Base-by-base conservation (phyloP, 2,113 vertebrate genomes). In the mouse (Mus musculus) region DNA sequence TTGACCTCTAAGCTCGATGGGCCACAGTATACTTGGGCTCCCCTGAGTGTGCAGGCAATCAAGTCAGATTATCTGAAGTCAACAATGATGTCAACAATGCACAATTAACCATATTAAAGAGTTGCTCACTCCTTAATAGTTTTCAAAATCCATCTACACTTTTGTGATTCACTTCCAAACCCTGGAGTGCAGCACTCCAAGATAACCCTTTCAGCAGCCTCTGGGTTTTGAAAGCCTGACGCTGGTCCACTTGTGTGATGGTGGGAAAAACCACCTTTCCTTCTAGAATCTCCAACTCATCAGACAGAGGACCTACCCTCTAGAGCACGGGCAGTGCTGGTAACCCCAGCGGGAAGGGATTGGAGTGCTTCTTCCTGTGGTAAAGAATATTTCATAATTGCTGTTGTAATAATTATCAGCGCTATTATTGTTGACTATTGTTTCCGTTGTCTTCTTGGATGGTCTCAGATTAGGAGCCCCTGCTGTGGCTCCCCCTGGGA, bases 401-500 rank as follows among this genome's bases (percentile, higher is more conserved):
- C 8, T 12, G 33, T 33, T 75, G 46, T 54, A 26, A 1, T 24
- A 42, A 13, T 24, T 39, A 22, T 22, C 24, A 5, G 22, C 20
- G 1, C n/a, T 46, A 2, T 49, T 71, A 24, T 7, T 33, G 8
- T 20, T 63, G 0, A 26, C 20, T 49, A 24, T 56, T 80, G 12
- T 73, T 67, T 88, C 65, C 4, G 52, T 9, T n/a, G 20, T 69
- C 22, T 0, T 36, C 3, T 0, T 0, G 3, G 16, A 11, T 0
- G 19, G 22, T 17, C 5, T 76, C 20, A 0, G 42, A 1, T 77
- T 10, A 54, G n/a, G 26, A 63, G 3, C 46, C 7, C 49, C 61
- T 73, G 4, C 4, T n/a, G 7, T 3, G 6, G 80, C 71, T 76
- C 30, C 61, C 61, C 24, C 39, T 86, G 0, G 3, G 8, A 33